These are phyloP conservation scores for Drosophila aff. DNA, from an alignment of 1,140 invertebrate genomes.

Conservation along the genomic window DNA sequence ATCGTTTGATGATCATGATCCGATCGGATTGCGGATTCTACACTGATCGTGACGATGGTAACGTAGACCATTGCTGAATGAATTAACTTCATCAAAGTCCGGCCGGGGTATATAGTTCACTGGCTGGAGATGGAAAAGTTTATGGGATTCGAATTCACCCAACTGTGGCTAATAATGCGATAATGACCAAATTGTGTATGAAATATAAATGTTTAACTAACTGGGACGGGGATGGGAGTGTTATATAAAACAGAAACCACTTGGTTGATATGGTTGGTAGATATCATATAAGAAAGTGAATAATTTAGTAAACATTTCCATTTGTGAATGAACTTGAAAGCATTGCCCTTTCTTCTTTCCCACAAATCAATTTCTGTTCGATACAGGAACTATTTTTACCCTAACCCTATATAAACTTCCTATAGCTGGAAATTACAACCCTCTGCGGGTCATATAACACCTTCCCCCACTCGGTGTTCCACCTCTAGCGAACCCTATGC, in stretches of 20 bases:
- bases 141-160: conserved; percentile 3
- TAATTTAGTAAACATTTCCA: too few relatives aligned
- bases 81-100: conserved; percentile 5
- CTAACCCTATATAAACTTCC: background rate
- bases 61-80: conserved; percentile 38
- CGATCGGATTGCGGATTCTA: conserved; percentile 1
- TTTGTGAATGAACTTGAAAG: background rate
- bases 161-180: conserved; percentile 5
- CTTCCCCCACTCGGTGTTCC: background rate
- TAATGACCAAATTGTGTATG: conserved; percentile 7
- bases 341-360: background rate
- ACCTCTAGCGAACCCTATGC: conserved; percentile 21
- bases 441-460: background rate
- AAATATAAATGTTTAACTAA: background rate
- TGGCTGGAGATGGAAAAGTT: conserved; percentile 7
- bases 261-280: background rate
- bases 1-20: conserved; percentile 6
- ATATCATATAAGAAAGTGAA: too few relatives aligned
- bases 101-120: conserved; percentile 31
- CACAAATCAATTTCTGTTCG: conserved; percentile 4
- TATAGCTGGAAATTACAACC: background rate
- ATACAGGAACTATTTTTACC: background rate
- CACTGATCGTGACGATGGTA: conserved; percentile 26
- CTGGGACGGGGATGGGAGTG: background rate
- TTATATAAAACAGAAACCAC: background rate